phyloP scores from a whole-genome alignment of 2,113 vertebrate species.

The Halcyon malimbica region DNA sequence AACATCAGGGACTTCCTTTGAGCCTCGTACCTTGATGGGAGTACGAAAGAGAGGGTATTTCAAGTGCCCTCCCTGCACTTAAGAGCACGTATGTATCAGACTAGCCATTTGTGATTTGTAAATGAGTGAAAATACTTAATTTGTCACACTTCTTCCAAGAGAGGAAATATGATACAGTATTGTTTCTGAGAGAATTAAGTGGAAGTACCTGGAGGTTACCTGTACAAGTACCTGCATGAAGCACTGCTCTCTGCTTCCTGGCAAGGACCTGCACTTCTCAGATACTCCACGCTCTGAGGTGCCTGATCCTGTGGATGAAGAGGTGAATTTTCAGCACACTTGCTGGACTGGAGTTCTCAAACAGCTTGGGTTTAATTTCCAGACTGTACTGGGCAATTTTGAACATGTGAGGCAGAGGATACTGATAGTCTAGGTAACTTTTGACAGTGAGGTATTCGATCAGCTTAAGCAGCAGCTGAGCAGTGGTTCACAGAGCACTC shows the following conservation, averaged over 20 bases:
- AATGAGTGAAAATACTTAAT: neutral
- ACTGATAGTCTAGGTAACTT: neutral
- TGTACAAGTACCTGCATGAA: neutral
- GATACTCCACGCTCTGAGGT: neutral
- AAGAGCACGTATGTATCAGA: rapidly evolving
- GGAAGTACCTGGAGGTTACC: neutral
- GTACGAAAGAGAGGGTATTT: neutral
- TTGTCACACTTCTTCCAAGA: neutral
- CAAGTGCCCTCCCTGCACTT: neutral
- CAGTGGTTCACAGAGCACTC: neutral
- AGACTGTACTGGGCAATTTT: neutral
- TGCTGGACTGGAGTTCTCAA: neutral
- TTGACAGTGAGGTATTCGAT: neutral
- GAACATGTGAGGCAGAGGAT: neutral
- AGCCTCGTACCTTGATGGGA: neutral
- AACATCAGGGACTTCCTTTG: neutral
- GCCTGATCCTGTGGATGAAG: neutral
- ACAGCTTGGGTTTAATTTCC: neutral
- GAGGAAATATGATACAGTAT: neutral
- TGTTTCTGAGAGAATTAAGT: neutral
- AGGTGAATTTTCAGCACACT: neutral
- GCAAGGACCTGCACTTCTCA: rapidly evolving
- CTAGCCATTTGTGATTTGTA: neutral
- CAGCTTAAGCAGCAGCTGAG: neutral
- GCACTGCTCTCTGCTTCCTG: neutral